Evolutionary conservation across 2,113 vertebrate species (phyloP), one percentile per base, ranked within the genome.

Genomic region (Colinus virginianus): DNA sequence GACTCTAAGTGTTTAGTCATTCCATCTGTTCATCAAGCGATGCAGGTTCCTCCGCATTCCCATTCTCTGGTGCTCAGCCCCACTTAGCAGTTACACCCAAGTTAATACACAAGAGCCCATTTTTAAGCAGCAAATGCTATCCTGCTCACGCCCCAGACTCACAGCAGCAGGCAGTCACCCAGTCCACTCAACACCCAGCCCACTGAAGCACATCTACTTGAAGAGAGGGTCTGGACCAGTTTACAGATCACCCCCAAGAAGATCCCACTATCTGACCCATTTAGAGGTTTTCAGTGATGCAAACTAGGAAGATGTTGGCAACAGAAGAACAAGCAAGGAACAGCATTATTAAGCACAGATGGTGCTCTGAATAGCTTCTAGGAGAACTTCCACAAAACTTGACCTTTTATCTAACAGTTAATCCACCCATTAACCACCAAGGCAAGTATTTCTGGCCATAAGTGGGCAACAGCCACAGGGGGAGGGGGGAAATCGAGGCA

Each of bases 61-160:
- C 43, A 66, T 25, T 68, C 48, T 71, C 32, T 40, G 16, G 38
- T 59, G 17, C 40, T 53, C 13, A 40, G 7, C 53, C 78, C 16
- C 43, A 40, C 63, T 53, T 48, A 76, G 30, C 16, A 87, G 32
- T 68, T 59, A 53, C 12, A 19, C 20, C 45, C 42, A 28, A 46
- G 20, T 66, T 53, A 32, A 25, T 28, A 71, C 8, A 43, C 19
- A 59, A 26, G 9, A 84, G 36, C 28, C 43, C 22, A 32, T 78
- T 85, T 79, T 81, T 56, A 36, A 64, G 16, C 3, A 71, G 30
- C 11, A 71, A 66, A 9, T 18, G 42, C 22, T 36, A 76, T 17
- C 9, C 42, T 1, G 1, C 5, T 32, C 25, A 32, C 2, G 63
- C 11, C 28, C 26, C 4, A 3, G 34, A 25, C 20, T 23, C 13